Evolutionary conservation across 2,888 invertebrate species (phyloP).

Genomic region (Parochlus steinenii): DNA sequence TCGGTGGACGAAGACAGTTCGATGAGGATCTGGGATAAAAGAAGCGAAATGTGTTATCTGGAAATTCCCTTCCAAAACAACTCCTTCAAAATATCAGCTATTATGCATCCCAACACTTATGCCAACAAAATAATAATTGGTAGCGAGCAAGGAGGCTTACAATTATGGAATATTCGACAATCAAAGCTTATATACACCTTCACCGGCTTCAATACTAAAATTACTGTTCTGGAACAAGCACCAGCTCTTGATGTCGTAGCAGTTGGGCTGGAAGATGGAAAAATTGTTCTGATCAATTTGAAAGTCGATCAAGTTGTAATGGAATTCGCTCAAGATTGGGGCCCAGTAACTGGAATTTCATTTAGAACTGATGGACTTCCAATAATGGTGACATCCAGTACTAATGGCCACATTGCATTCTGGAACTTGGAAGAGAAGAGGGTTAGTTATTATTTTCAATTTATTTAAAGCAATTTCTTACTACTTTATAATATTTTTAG

Average conservation of each 20-base stretch:
- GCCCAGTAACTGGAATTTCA: conserved; percentile 62
- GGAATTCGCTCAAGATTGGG: conserved; percentile 85
- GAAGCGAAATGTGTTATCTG: conserved; percentile 47
- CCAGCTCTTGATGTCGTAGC: conserved; percentile 88
- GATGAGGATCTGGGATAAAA: conserved; percentile 73
- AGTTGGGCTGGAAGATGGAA: conserved; percentile 67
- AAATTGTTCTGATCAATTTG: conserved; percentile 74
- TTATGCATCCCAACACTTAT: conserved; percentile 90
- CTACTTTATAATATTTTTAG: conserved; percentile 16
- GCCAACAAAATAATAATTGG: conserved; percentile 85
- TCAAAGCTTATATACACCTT: conserved; percentile 63
- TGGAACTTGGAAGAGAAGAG: conserved; percentile 82
- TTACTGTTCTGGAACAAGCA: conserved; percentile 67
- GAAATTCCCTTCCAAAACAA: conserved; percentile 49
- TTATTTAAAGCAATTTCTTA: background rate
- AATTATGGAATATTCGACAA: conserved; percentile 78
- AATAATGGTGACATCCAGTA: conserved; percentile 71
- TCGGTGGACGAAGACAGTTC: conserved; percentile 65
- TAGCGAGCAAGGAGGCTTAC: conserved; percentile 66
- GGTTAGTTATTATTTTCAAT: conserved; percentile 19
- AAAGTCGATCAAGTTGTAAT: conserved; percentile 67
- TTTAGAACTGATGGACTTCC: conserved; percentile 77
- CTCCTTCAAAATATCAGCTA: conserved; percentile 58
- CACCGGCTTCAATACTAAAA: conserved; percentile 48
- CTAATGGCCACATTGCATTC: conserved; percentile 71